Conservation (phyloP, 2,888 invertebrate genomes). For the Clanis bilineata region DNA sequence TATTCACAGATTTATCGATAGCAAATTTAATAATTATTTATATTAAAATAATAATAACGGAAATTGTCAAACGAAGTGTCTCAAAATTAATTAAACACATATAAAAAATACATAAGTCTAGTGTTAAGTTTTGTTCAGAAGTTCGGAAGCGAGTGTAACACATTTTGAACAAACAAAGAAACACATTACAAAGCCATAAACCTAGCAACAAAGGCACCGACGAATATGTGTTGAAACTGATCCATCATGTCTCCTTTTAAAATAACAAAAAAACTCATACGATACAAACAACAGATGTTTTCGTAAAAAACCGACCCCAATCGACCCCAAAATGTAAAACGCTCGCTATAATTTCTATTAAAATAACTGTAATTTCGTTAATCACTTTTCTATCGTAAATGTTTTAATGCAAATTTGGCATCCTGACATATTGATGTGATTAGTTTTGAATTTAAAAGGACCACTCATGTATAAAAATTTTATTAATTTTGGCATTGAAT, state of each 20-base stretch:
- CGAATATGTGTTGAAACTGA: conserved; percentile 81
- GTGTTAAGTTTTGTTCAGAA: conserved; percentile 39
- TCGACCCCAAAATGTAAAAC: conserved; percentile 59
- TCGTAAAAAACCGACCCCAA: conserved; percentile 73
- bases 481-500: conserved; percentile 30
- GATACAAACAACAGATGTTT: conserved; percentile 79
- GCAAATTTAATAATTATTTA: not conserved
- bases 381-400: conserved; percentile 66
- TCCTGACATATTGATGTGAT: conserved; percentile 67
- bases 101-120: conserved; percentile 9
- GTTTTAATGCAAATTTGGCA: conserved; percentile 76
- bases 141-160: conserved; percentile 67
- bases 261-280: conserved; percentile 77
- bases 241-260: conserved; percentile 82
- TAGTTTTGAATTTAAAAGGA: conserved; percentile 62
- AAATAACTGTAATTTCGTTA: conserved; percentile 72
- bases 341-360: conserved; percentile 68
- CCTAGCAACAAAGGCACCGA: conserved; percentile 77
- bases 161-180: conserved; percentile 79
- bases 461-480: conserved; percentile 52
- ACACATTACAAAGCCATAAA: conserved; percentile 81
- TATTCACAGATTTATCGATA: not conserved
- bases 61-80: no score
- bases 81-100: no score
- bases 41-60: not conserved